phyloP scores from a whole-genome alignment of 2,888 invertebrate genomes.

The Meta bourneti region DNA sequence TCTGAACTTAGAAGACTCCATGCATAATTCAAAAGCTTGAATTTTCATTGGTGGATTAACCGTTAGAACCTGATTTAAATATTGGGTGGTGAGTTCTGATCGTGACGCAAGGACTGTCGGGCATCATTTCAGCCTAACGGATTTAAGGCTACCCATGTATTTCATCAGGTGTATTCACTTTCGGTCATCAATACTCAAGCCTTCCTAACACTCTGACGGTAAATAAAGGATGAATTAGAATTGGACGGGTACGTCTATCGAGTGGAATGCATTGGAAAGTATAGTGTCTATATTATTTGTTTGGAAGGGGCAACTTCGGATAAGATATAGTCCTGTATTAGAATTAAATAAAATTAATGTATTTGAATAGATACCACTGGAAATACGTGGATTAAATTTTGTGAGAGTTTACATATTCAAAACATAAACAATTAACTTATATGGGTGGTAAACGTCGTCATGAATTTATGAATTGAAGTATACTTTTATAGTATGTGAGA shows the following conservation, averaged over 20 bases:
- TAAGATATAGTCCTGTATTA: no score
- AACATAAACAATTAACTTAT: no score
- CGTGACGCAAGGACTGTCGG: background rate
- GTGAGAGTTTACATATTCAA: no score
- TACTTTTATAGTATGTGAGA: no score
- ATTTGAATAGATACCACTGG: no score
- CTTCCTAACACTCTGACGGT: background rate
- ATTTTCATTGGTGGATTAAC: slow-evolving; percentile 46
- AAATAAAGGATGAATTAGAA: background rate
- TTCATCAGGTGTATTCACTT: background rate
- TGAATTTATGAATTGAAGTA: no score
- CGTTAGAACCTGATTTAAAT: slow-evolving; percentile 52
- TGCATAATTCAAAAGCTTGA: slow-evolving; percentile 51
- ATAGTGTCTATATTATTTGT: no score
- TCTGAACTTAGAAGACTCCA: slow-evolving; percentile 17
- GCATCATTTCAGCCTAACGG: background rate
- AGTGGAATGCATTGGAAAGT: no score
- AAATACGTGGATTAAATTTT: no score
- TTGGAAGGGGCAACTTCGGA: no score
- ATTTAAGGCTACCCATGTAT: background rate
- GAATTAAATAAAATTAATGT: no score
- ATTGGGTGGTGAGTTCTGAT: slow-evolving; percentile 41
- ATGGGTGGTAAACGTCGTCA: no score
- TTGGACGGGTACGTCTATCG: background rate
- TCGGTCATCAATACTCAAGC: background rate